Conservation (phyloP, 2,113 vertebrate species). For the Halcyon malimbica region DNA sequence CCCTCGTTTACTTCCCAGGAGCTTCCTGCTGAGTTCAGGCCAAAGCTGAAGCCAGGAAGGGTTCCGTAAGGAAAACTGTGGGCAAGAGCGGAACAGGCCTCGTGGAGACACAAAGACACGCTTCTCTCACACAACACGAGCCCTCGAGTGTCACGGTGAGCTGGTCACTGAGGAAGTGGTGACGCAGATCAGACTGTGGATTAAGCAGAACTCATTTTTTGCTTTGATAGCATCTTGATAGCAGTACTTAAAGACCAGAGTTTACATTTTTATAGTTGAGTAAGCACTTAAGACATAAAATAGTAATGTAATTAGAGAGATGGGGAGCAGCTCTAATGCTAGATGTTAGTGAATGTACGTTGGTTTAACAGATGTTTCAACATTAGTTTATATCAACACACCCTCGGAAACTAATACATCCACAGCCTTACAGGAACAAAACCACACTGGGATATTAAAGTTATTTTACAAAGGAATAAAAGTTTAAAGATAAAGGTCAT, state of each 20-base stretch:
- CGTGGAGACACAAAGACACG: background rate
- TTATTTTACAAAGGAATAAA: background rate
- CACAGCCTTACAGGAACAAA: background rate
- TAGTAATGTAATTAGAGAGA: conserved; percentile 23
- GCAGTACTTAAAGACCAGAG: background rate
- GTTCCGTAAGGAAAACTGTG: background rate
- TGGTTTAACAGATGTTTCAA: conserved; percentile 33
- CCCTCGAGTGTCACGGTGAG: background rate
- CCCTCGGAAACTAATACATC: background rate
- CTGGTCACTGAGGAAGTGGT: background rate
- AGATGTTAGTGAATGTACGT: background rate
- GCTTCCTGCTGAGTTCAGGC: background rate
- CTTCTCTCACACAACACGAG: background rate
- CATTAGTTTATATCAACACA: background rate
- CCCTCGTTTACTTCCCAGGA: background rate
- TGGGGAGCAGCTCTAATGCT: background rate
- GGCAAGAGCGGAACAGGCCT: background rate
- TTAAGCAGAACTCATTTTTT: background rate
- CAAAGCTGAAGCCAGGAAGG: background rate
- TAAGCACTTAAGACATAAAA: conserved; percentile 36
- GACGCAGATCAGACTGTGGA: background rate
- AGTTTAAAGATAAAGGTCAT: background rate
- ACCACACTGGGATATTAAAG: background rate
- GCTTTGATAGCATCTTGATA: background rate
- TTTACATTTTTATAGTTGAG: conserved; percentile 3